A percentile compares a stretch with the other conserved stretches of the same genome.
These are phyloP conservation scores for Muscidifurax raptorellus DNA, from an alignment of 1,140 invertebrate genomes.

Conservation along the genomic window DNA sequence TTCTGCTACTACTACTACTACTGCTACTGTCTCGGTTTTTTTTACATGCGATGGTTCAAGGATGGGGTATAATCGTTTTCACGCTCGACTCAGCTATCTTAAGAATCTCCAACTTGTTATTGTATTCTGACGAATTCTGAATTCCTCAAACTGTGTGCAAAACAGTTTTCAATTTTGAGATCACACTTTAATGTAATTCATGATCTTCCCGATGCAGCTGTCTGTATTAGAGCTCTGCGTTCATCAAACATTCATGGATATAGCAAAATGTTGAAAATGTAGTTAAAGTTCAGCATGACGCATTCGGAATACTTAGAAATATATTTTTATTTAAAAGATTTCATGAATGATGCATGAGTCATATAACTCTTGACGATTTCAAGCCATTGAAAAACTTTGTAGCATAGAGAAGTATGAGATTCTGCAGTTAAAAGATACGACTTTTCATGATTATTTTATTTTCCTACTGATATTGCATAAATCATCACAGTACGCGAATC, in stretches of 20 bases:
- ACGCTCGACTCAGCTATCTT: too few relatives aligned
- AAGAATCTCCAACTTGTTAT: too few relatives aligned
- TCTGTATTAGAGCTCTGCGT: too few relatives aligned
- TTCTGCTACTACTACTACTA: background rate
- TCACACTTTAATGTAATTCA: too few relatives aligned
- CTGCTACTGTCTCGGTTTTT: background rate
- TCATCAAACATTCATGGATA: too few relatives aligned
- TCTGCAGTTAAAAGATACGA: background rate
- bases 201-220: too few relatives aligned
- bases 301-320: background rate
- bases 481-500: too few relatives aligned
- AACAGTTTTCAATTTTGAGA: too few relatives aligned
- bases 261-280: background rate
- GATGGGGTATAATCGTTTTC: background rate
- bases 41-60: too few relatives aligned
- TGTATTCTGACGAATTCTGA: too few relatives aligned
- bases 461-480: too few relatives aligned
- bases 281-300: background rate
- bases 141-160: too few relatives aligned
- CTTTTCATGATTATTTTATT: background rate
- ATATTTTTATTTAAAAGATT: background rate
- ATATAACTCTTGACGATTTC: background rate
- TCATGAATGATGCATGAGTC: background rate
- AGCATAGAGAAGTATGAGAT: background rate
- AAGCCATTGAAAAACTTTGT: background rate